Evolutionary conservation across 1,140 invertebrate genomes (phyloP).

Genomic region (Drosophila saltans): DNA sequence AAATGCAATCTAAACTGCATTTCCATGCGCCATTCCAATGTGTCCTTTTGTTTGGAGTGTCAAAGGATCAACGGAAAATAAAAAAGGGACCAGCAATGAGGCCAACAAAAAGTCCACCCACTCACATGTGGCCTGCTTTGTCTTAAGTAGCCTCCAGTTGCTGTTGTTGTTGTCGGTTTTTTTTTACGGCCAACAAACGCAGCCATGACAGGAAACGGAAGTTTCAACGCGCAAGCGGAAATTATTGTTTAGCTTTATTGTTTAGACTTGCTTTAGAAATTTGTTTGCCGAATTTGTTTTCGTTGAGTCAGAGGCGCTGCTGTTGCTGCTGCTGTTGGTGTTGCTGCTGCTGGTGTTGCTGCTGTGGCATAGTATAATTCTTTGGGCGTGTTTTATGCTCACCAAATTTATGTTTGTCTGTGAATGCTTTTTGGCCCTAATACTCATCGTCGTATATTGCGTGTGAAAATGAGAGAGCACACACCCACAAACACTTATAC

Average conservation of each 20-base stretch:
- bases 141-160: constrained; percentile 62
- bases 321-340: constrained; percentile 41
- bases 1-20: constrained; percentile 67
- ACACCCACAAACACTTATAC: constrained; percentile 21
- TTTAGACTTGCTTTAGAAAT: constrained; percentile 78
- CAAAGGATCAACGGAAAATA: constrained; percentile 22
- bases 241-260: constrained; percentile 80
- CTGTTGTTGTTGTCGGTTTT: constrained; percentile 26
- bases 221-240: constrained; percentile 75
- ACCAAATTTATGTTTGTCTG: constrained; percentile 63
- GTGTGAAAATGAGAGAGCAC: constrained; percentile 34
- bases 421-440: constrained; percentile 31
- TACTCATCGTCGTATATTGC: constrained; percentile 28
- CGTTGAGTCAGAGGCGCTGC: constrained; percentile 66
- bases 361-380: constrained; percentile 48
- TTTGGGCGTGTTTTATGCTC: constrained; percentile 59
- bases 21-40: constrained; percentile 27
- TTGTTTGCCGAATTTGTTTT: constrained; percentile 77
- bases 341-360: constrained; percentile 9
- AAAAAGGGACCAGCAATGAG: constrained; percentile 21
- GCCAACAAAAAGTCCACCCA: constrained; percentile 19
- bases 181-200: constrained; percentile 50
- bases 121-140: constrained; percentile 53
- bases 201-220: constrained; percentile 71
- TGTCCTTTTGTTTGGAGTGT: constrained; percentile 57